Evolutionary conservation across 2,888 invertebrate genomes (phyloP).

Genomic region (Ethmia dodecea): DNA sequence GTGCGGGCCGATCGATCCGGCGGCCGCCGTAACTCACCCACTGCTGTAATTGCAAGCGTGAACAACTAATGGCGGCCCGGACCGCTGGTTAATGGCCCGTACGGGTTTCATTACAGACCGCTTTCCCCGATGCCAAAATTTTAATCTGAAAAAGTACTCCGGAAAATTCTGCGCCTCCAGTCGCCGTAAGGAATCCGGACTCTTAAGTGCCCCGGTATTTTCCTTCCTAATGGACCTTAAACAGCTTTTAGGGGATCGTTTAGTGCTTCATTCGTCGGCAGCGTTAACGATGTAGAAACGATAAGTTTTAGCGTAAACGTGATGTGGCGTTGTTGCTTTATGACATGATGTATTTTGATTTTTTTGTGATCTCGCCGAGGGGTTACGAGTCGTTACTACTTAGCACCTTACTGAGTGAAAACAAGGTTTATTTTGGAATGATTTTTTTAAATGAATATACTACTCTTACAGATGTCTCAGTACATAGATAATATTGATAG

Average conservation of each 20-base stretch:
- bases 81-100: conserved; percentile 54
- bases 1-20: conserved; percentile 19
- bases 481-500: too few species aligned
- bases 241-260: conserved; percentile 13
- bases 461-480: too few species aligned
- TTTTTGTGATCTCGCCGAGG: neutral
- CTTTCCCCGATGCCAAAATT: conserved; percentile 50
- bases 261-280: conserved; percentile 36
- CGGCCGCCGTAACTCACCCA: conserved; percentile 47
- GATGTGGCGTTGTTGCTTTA: too few species aligned
- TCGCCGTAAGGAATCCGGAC: neutral
- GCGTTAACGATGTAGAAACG: conserved; percentile 60
- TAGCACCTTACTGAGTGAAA: too few species aligned
- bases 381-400: too few species aligned
- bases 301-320: conserved; percentile 53
- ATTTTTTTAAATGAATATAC: too few species aligned
- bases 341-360: too few species aligned
- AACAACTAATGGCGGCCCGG: conserved; percentile 51
- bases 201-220: conserved; percentile 11
- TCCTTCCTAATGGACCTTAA: conserved; percentile 13
- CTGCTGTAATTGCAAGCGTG: conserved; percentile 56
- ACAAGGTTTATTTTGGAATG: too few species aligned
- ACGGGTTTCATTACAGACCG: conserved; percentile 55
- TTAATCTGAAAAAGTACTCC: conserved; percentile 52
- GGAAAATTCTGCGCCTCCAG: conserved; percentile 24